Evolutionary conservation across 37 sponge, comb jelly and placozoan genomes (phyloP).

Genomic region (Oopsacas minuta): DNA sequence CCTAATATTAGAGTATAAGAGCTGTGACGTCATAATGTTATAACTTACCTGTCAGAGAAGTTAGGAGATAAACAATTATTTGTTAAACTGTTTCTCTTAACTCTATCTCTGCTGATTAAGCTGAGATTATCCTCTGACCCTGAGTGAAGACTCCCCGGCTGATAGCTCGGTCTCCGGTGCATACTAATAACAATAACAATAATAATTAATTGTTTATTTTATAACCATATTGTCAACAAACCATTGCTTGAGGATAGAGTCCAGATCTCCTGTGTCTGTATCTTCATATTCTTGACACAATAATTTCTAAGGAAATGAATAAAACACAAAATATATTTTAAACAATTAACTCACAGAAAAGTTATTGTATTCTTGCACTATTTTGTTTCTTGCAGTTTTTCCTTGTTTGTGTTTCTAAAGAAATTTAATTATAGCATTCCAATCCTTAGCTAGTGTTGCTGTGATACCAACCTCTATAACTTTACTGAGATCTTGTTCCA

Average conservation of each 20-base stretch:
- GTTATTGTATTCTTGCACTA: conserved; percentile 4
- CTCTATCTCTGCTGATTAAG: background rate
- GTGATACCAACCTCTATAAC: conserved; percentile 4
- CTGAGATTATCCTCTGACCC: background rate
- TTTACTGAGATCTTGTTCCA: background rate
- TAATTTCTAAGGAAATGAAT: background rate
- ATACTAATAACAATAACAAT: background rate
- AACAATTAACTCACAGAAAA: background rate
- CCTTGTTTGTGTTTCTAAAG: conserved; percentile 4
- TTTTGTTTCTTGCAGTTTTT: background rate
- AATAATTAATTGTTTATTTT: background rate
- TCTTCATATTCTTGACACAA: background rate
- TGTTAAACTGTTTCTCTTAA: background rate
- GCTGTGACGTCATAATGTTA: background rate
- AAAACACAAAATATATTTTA: background rate
- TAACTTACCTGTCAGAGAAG: background rate
- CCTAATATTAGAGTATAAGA: background rate
- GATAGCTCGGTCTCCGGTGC: background rate
- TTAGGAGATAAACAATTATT: background rate
- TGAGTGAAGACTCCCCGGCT: background rate
- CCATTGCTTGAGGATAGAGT: conserved; percentile 1
- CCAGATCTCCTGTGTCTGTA: background rate
- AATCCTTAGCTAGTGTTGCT: too few species aligned
- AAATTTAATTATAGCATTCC: too few species aligned
- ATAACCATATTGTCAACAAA: background rate